Percentiles rank a stretch among this genome's conserved stretches.
These are phyloP conservation scores for Luidia sarsii DNA, from an alignment of 53 echinoderm and acorn worm species.

Conservation along the genomic window DNA sequence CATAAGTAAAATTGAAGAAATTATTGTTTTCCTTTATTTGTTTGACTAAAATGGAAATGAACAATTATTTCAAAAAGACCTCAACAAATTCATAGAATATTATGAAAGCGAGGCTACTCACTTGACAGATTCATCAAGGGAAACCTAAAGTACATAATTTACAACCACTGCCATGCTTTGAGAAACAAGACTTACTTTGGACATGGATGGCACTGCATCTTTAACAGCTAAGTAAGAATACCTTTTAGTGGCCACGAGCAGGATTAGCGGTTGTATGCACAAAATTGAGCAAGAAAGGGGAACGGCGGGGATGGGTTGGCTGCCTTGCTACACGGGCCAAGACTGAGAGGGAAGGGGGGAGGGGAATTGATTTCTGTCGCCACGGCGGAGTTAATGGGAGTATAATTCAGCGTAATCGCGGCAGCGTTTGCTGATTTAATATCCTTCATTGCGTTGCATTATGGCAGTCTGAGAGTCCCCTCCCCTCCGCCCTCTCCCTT, in stretches of 20 bases:
- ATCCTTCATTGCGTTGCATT: constrained; percentile 41
- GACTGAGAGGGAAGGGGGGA: neutral
- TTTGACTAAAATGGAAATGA: too few species aligned
- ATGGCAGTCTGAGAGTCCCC: neutral
- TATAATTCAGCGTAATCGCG: constrained; percentile 55
- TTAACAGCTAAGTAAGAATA: constrained; percentile 18
- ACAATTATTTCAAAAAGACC: too few species aligned
- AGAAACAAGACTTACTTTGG: neutral
- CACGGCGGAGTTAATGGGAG: constrained; percentile 43
- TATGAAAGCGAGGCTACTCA: too few species aligned
- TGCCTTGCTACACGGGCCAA: neutral
- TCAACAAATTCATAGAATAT: too few species aligned
- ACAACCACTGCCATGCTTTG: too few species aligned
- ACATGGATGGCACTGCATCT: neutral
- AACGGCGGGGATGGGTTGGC: neutral
- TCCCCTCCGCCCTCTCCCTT: too few species aligned
- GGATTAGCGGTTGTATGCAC: constrained; percentile 11
- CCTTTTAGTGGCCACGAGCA: constrained; percentile 17
- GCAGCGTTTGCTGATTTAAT: constrained; percentile 40
- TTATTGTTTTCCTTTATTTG: too few species aligned
- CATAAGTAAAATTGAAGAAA: too few species aligned
- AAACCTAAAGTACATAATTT: too few species aligned
- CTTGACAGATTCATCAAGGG: too few species aligned
- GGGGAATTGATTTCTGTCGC: constrained; percentile 46
- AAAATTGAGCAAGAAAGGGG: neutral